A percentile compares a stretch with the other conserved stretches of the same genome.
These are phyloP conservation scores for Toxonevra muliebris DNA, from an alignment of 2,888 invertebrate genomes.

Conservation along the genomic window DNA sequence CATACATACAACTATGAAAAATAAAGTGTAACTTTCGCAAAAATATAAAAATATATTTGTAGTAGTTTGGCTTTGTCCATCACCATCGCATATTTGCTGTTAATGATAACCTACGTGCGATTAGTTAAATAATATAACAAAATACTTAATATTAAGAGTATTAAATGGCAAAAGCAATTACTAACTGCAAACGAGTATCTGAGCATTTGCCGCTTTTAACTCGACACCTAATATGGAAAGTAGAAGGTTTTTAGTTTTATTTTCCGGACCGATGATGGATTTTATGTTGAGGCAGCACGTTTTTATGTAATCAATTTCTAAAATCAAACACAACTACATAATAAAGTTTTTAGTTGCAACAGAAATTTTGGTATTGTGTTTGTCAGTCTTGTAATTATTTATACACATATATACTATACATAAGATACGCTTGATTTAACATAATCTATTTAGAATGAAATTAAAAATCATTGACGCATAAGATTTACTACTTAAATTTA, in stretches of 20 bases:
- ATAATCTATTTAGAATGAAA: no score
- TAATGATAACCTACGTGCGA: no score
- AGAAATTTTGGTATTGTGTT: constrained; percentile 46
- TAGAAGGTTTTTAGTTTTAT: not conserved
- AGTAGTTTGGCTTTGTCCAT: not conserved
- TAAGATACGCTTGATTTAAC: no score
- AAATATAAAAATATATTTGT: not conserved
- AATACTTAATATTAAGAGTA: no score
- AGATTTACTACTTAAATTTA: no score
- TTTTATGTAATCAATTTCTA: constrained; percentile 11
- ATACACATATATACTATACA: no score
- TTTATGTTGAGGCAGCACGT: constrained; percentile 8
- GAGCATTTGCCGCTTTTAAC: not conserved
- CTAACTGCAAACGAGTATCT: not conserved
- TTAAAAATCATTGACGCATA: no score
- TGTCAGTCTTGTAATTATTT: not conserved
- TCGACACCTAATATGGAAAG: constrained; percentile 7
- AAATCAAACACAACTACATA: constrained; percentile 23
- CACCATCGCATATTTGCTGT: no score
- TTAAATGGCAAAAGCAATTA: no score
- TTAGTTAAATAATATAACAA: no score
- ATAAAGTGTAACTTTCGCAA: constrained; percentile 8
- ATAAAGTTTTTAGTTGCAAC: constrained; percentile 14
- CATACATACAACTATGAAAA: not conserved
- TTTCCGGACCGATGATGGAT: not conserved